Conservation (phyloP, 2,113 vertebrate species). For the Spilogale gracilis region DNA sequence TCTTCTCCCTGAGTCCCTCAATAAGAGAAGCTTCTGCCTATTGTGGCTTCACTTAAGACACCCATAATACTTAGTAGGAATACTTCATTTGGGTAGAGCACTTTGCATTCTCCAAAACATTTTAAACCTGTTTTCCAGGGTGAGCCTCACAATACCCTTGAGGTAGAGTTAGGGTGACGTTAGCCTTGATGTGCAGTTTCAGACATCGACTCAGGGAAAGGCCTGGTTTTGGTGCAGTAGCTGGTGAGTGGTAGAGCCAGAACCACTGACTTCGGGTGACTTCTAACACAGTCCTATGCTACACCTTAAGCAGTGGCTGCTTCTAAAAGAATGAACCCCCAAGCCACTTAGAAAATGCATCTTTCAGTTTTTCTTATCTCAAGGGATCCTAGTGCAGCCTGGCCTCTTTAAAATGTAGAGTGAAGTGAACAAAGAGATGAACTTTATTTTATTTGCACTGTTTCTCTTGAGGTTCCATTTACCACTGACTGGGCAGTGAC, state of each 20-base stretch:
- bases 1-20: not conserved
- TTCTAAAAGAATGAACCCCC: not conserved
- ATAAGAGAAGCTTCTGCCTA: not conserved
- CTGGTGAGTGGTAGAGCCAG: not conserved
- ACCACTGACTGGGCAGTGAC: not conserved
- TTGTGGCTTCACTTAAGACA: not conserved
- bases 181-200: not conserved
- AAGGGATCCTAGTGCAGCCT: not conserved
- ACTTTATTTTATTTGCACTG: not conserved
- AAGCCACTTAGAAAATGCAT: not conserved
- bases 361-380: not conserved
- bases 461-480: not conserved
- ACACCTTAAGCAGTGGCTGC: not conserved
- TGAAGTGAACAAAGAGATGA: not conserved
- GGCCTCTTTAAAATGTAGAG: not conserved
- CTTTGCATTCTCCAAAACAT: not conserved
- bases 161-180: not conserved
- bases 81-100: not conserved
- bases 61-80: not conserved
- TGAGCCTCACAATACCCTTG: not conserved
- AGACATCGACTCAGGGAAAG: not conserved
- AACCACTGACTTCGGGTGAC: accelerated
- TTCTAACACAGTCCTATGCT: not conserved
- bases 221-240: not conserved
- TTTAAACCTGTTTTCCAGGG: not conserved